Evolutionary conservation across 2,797 vertebrate genomes (phyloP).

Genomic region (Coracias cyanogaster): DNA sequence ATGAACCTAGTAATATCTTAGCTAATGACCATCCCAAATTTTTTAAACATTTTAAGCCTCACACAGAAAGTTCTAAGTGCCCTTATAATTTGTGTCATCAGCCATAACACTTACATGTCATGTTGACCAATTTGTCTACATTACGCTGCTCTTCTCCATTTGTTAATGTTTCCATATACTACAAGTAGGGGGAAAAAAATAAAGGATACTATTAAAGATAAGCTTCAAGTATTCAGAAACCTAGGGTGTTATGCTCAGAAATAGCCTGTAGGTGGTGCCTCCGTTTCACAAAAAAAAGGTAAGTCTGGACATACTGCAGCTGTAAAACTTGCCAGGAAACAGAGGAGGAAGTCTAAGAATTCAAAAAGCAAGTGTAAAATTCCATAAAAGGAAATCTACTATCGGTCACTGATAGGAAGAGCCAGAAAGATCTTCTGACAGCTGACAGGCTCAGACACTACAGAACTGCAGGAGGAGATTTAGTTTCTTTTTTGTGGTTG

Average conservation of each 20-base stretch:
- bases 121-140: conserved; percentile 86
- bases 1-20: not conserved
- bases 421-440: not conserved
- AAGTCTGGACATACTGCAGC: not conserved
- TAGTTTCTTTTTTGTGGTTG: not conserved
- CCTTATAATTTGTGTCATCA: not conserved
- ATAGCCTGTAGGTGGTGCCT: conserved; percentile 47
- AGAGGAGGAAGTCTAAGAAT: not conserved
- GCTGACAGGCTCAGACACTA: not conserved
- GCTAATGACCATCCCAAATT: not conserved
- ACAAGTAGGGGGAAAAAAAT: not conserved
- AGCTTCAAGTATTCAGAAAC: not conserved
- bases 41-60: not conserved
- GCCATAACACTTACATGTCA: conserved; percentile 82
- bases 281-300: not conserved
- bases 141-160: conserved; percentile 80
- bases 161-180: conserved; percentile 87
- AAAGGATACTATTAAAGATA: not conserved
- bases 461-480: not conserved
- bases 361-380: not conserved
- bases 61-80: not conserved
- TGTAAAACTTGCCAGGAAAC: not conserved
- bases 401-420: not conserved
- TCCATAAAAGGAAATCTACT: not conserved
- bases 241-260: not conserved